Evolutionary conservation across 2,113 vertebrate species (phyloP), one percentile per base, ranked within the genome.

Genomic region (Callopanchax toddi): DNA sequence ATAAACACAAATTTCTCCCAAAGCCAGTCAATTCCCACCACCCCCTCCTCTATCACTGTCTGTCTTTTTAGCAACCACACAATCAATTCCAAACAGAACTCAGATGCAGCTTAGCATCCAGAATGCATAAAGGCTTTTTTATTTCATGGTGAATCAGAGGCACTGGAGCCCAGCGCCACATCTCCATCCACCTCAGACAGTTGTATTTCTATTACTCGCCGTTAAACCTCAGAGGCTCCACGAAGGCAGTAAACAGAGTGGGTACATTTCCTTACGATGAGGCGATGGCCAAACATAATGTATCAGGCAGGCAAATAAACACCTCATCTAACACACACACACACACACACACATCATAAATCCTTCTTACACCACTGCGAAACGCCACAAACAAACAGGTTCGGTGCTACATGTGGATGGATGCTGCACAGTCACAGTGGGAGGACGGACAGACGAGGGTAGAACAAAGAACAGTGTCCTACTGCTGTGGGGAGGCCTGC

Each of bases 401-500:
- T 55, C 32, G 22, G 69, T 48, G 72, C 57, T 26, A 74, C 75
- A 87, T 68, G 74, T 63, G 60, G 70, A 84, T 78, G 83, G 60
- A 71, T 54, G 79, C 62, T 65, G 74, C 61, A 77, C 57, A n/a
- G 74, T 75, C 77, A 83, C 46, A 34, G 78, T 59, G 77, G 61
- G 67, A 44, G 65, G 69, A 81, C 57, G 58, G 37, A 89, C 79
- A 68, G 71, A 76, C 62, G 63, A 45, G 58, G 67, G 67, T 62
- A 81, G 65, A 89, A 85, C 79, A 86, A 90, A 88, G 82, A 90
- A 89, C 62, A 81, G 81, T 91, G 79, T 88, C 92, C 87, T 93
- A 91, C 92, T 93, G 90, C 90, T 81, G 89, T 84, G 87, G 78
- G 81, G 85, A 65, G 87, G 80, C 85, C 87, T 88, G 85, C 86